Evolutionary conservation across 23 tunicate genomes (phyloP), one percentile per base, ranked within the genome.

Genomic region (Trididemnum nubilum): DNA sequence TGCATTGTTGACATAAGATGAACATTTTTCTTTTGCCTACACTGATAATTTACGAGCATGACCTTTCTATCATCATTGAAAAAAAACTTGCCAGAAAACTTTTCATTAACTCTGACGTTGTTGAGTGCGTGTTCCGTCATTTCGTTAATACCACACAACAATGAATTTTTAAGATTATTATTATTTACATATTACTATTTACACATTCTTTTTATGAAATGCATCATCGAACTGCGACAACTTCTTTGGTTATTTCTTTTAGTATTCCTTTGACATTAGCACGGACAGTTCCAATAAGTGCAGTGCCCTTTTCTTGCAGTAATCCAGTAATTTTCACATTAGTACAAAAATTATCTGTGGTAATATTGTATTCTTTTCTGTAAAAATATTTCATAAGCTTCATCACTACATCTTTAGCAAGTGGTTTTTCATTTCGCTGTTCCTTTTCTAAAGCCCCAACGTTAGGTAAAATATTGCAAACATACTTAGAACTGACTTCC

Each of bases 361-460:
- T 70, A 38, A 27, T 23, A 38, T 27, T 70, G 76, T 70, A 70
- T 18, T 25, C 76, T 31, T 32, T 30, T 31, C 23, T 70, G 40
- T 31, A 18, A 9, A 70, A 70, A n/a, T 31, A 3, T 30, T 18
- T 31, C 3, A 38, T 70, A 32, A 70, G 7, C 40, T 23, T 70
- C 76, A 70, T 70, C 76, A 70, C 37, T 9, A 70, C 76, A 27
- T 70, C 76, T 32, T 70, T 38, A 25, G 76, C 76, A 32, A 70
- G 79, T 4, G 60, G 60, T 2, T 38, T 77, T 15, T 37, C 82
- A 77, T 77, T 77, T 77, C 37, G 82, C 70, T 57, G 82, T 21
- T 73, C 79, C 18, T 39, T 73, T 73, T 36, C 79, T 7, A 73
- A 24, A 73, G 60, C 79, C 33, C 60, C 79, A 30, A 73, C 61